These are phyloP conservation scores for Amiota communis DNA, from an alignment of 2,888 invertebrate genomes.

Conservation along the genomic window DNA sequence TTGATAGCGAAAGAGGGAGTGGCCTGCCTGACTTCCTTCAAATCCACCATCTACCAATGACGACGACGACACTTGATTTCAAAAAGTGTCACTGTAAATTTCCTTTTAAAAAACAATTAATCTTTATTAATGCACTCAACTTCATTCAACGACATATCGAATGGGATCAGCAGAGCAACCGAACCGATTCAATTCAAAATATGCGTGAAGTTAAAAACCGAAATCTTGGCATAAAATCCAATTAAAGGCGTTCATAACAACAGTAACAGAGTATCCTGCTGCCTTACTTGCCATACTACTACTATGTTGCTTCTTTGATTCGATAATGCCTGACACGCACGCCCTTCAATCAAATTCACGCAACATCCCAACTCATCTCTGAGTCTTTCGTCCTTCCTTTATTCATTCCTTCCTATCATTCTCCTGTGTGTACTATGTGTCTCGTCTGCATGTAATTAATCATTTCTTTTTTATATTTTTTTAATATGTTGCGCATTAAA, in stretches of 20 bases:
- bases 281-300: too few relatives aligned
- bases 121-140: constrained; percentile 56
- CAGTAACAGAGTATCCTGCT: too few relatives aligned
- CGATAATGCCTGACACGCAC: constrained; percentile 12
- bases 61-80: background rate
- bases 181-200: background rate
- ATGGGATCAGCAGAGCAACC: background rate
- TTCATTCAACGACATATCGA: background rate
- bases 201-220: constrained; percentile 38
- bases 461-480: constrained; percentile 55
- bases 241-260: constrained; percentile 58
- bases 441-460: constrained; percentile 50
- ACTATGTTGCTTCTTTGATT: too few relatives aligned
- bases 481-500: constrained; percentile 45
- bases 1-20: background rate
- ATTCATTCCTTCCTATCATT: background rate
- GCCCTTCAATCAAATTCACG: constrained; percentile 48
- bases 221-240: constrained; percentile 54
- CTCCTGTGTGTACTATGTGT: constrained; percentile 28
- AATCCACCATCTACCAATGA: background rate
- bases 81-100: constrained; percentile 43
- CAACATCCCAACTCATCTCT: background rate
- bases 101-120: constrained; percentile 65
- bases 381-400: background rate
- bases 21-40: background rate